These are phyloP conservation scores for Ochlodes sylvanus DNA, from an alignment of 2,888 invertebrate species.

Conservation along the genomic window DNA sequence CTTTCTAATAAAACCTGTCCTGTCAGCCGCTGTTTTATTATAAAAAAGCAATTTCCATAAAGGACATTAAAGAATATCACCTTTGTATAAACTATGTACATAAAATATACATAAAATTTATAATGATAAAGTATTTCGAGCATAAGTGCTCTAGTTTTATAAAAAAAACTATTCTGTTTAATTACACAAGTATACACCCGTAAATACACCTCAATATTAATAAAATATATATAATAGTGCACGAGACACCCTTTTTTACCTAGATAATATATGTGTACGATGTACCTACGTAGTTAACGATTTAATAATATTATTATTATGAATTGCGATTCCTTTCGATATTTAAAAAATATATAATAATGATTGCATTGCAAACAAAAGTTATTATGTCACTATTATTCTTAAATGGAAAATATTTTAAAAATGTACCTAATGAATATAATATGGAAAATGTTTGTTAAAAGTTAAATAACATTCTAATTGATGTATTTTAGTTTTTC, in stretches of 20 bases:
- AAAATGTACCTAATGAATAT: conserved; percentile 2
- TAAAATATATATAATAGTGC: conserved; percentile 58
- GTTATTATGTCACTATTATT: neutral
- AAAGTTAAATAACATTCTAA: neutral
- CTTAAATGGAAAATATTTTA: conserved; percentile 5
- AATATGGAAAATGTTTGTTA: conserved; percentile 6
- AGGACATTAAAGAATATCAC: neutral
- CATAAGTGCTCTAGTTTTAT: conserved; percentile 53
- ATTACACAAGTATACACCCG: conserved; percentile 58
- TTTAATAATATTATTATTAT: conserved; percentile 11
- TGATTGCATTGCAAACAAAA: conserved; percentile 12
- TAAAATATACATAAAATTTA: conserved; percentile 52
- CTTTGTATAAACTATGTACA: conserved; percentile 51
- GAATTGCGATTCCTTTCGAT: conserved; percentile 12
- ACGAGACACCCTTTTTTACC: conserved; percentile 62
- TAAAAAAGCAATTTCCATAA: neutral
- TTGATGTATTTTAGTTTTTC: conserved; percentile 26
- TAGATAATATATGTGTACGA: conserved; percentile 41
- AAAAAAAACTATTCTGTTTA: conserved; percentile 54
- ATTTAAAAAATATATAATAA: conserved; percentile 2
- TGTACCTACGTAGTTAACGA: conserved; percentile 20
- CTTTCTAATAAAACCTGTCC: neutral
- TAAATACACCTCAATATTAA: conserved; percentile 53
- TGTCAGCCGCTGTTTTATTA: neutral
- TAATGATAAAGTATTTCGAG: conserved; percentile 44